These are phyloP conservation scores for Menidia menidia DNA, from an alignment of 2,797 vertebrate species.

Conservation along the genomic window DNA sequence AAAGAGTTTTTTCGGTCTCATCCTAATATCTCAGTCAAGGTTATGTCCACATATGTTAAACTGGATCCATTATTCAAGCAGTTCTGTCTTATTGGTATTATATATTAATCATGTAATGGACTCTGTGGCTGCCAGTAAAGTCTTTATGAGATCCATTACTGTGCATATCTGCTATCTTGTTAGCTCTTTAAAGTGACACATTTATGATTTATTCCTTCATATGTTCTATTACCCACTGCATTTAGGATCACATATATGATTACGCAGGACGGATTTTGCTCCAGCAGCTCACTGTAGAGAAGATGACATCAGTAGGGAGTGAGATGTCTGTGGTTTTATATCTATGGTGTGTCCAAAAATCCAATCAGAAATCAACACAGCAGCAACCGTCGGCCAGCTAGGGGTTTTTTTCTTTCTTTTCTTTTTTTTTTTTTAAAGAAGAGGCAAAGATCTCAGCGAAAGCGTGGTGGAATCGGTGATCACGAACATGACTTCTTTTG, in stretches of 20 bases:
- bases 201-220: conserved; percentile 31
- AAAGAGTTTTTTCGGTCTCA: neutral
- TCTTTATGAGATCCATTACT: conserved; percentile 48
- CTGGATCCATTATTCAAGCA: conserved; percentile 33
- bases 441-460: neutral
- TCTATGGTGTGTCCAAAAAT: neutral
- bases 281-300: neutral
- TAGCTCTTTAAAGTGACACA: conserved; percentile 40
- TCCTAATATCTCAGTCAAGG: conserved; percentile 43
- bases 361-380: neutral
- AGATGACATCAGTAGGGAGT: no score
- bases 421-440: neutral
- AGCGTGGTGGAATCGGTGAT: neutral
- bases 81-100: conserved; percentile 20
- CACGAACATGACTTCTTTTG: conserved; percentile 5
- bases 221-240: neutral
- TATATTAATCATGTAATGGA: conserved; percentile 52
- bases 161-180: conserved; percentile 45
- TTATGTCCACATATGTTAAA: conserved; percentile 32
- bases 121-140: conserved; percentile 45
- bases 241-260: conserved; percentile 9
- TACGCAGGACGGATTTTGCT: conserved; percentile 2
- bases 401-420: neutral
- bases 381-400: neutral
- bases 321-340: no score